Evolutionary conservation across 2,113 vertebrate species (phyloP), one percentile per base, ranked within the genome.

Genomic region (Syngnathus scovelli): DNA sequence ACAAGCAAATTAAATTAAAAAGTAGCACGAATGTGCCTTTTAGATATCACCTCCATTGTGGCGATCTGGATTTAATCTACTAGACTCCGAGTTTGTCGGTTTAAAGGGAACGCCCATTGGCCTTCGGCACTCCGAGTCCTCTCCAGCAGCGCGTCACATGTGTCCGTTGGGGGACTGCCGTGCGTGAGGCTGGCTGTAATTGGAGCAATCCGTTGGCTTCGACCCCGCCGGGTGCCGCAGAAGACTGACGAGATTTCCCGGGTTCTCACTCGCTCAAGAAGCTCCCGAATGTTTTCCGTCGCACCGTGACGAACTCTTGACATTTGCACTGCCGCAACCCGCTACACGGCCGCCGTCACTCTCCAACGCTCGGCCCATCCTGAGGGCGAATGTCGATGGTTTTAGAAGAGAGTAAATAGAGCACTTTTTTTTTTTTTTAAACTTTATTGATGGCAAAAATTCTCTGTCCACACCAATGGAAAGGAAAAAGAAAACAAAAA

Each of bases 151-250:
- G 70, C 77, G 75, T 80, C 83, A 81, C 75, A 69, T 69, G 85
- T 85, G 80, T 85, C 86, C 80, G 59, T 85, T 86, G 81, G 87
- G 89, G 79, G 87, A 87, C 81, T 78, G 60, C 60, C 64, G 81
- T 79, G 78, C 67, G 67, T 83, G 85, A 87, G 83, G 78, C 76
- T 83, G 59, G 76, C 80, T 86, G 88, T 91, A 90, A 91, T 90
- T 90, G 90, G 86, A 84, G 75, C 85, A 88, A 87, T 90, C 88
- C 88, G 84, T 88, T 89, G 80, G 77, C 79, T 78, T 71, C 63
- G 80, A 84, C 78, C 80, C 41, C 64, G 27, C 27, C 27, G 27
- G 67, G 58, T 76, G 83, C 82, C 75, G 78, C 80, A 38, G 83
- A 79, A 81, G 80, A 86, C 85, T 70, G 77, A 78, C 79, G 81